Conservation (phyloP, 2,888 invertebrate genomes). For the Tetheella fluctuosa region DNA sequence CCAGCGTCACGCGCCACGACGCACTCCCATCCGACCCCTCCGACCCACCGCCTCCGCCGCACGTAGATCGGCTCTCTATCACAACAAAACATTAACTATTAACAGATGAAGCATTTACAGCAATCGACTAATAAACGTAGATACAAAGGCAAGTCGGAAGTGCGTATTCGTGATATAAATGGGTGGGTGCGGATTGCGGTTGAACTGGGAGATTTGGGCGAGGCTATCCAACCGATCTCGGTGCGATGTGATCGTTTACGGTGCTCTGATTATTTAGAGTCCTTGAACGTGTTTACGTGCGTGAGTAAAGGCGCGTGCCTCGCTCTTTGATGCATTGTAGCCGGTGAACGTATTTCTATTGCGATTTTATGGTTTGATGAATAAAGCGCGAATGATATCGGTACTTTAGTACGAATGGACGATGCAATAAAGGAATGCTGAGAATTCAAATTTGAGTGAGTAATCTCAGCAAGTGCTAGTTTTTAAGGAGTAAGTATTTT, state of each 20-base stretch:
- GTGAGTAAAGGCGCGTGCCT: constrained; percentile 37
- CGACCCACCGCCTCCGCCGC: constrained; percentile 90
- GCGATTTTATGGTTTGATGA: constrained; percentile 26
- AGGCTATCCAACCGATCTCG: constrained; percentile 36
- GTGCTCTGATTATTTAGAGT: constrained; percentile 50
- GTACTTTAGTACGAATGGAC: constrained; percentile 17
- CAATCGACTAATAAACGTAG: too few species aligned
- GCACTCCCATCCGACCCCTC: constrained; percentile 88
- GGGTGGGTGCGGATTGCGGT: constrained; percentile 9
- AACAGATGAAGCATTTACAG: constrained; percentile 9
- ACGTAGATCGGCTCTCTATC: constrained; percentile 90
- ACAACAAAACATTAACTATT: constrained; percentile 21
- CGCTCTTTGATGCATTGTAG: constrained; percentile 40
- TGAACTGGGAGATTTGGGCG: constrained; percentile 32
- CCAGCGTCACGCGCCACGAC: constrained; percentile 96
- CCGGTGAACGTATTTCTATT: constrained; percentile 23
- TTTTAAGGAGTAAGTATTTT: constrained; percentile 14
- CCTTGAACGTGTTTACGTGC: constrained; percentile 60
- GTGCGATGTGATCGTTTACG: constrained; percentile 37
- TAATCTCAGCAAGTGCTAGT: constrained; percentile 5
- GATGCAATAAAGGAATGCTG: not conserved
- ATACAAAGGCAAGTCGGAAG: constrained; percentile 30
- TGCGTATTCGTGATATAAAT: constrained; percentile 18
- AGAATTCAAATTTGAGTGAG: not conserved
- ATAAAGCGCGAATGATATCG: constrained; percentile 24